These are phyloP conservation scores for Coccyzus lansbergi DNA, from an alignment of 2,797 vertebrate species.

Conservation along the genomic window DNA sequence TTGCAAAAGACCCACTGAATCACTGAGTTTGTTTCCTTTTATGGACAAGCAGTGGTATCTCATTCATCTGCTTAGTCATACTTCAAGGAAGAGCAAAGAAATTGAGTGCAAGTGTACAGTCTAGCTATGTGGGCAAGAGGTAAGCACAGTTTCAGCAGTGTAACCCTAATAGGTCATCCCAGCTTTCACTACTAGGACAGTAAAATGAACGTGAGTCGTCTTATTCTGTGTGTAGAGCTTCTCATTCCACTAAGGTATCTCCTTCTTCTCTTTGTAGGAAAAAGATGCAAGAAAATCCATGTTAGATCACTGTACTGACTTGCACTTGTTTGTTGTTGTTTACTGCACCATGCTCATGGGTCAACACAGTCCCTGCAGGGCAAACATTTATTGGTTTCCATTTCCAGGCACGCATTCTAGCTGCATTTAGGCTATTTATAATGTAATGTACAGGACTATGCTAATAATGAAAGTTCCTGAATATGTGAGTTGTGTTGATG, in stretches of 20 bases:
- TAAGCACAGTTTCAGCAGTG: neutral
- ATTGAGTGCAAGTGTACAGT: neutral
- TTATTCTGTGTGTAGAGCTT: neutral
- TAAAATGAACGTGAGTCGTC: neutral
- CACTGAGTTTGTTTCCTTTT: slow-evolving; percentile 19
- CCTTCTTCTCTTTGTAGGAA: neutral
- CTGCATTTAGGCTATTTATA: neutral
- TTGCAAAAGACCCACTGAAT: too few species aligned
- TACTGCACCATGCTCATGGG: neutral
- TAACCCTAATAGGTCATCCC: neutral
- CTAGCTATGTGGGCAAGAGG: neutral
- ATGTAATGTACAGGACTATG: neutral
- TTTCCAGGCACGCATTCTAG: neutral
- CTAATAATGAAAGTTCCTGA: neutral
- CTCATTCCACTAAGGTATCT: neutral
- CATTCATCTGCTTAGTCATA: slow-evolving; percentile 32
- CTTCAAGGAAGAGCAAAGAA: neutral
- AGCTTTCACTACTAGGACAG: neutral
- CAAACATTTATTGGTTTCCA: fast-evolving
- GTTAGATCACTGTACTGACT: neutral
- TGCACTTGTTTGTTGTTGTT: neutral
- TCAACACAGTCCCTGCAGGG: fast-evolving
- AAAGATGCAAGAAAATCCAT: neutral
- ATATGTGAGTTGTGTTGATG: neutral
- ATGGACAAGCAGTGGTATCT: neutral